A percentile compares a stretch with the other conserved stretches of the same genome.
phyloP scores from a whole-genome alignment of 1,140 invertebrate genomes.

The Brachystomella parvula region DNA sequence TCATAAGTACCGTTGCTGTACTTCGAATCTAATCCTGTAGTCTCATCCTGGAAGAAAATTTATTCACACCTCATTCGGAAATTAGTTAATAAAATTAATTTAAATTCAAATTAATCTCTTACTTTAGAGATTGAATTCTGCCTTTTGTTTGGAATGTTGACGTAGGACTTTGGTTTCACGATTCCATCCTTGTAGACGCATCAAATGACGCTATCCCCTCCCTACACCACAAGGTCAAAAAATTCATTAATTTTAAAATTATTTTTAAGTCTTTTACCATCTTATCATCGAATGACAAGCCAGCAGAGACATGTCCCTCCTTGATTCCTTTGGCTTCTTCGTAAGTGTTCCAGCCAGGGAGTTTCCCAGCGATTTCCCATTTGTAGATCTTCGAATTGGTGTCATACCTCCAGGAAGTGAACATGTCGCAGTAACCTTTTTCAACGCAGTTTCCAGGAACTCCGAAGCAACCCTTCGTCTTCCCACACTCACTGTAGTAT shows the following conservation, averaged over 20 bases:
- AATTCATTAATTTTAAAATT: neutral
- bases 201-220: neutral
- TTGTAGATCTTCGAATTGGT: neutral
- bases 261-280: neutral
- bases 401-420: neutral
- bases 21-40: neutral
- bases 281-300: neutral
- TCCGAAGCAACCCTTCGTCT: neutral
- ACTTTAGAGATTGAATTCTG: conserved; percentile 3
- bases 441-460: neutral
- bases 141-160: neutral
- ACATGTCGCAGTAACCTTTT: neutral
- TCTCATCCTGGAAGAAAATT: neutral
- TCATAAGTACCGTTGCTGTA: neutral
- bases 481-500: neutral
- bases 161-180: conserved; percentile 1
- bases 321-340: neutral
- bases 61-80: neutral
- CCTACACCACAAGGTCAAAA: neutral
- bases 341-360: neutral
- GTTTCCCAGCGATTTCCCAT: neutral
- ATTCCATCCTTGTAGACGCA: neutral
- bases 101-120: no score
- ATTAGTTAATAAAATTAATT: neutral
- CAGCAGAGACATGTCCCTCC: neutral